phyloP scores from a whole-genome alignment of 2,113 vertebrate genomes.

The Morone chrysops region DNA sequence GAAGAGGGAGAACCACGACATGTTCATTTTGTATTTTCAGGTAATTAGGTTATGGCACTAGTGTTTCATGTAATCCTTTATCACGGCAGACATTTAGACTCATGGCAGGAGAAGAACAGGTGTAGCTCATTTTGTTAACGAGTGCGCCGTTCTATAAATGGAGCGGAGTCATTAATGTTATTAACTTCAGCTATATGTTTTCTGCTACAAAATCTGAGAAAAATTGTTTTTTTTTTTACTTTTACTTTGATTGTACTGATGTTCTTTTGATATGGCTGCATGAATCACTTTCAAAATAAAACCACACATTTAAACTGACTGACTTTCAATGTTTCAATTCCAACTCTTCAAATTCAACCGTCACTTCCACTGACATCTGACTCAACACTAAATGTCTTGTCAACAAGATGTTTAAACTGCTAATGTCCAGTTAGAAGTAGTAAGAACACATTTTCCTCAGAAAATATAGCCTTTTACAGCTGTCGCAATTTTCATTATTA shows the following conservation, averaged over 20 bases:
- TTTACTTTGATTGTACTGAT: not conserved
- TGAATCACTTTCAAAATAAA: not conserved
- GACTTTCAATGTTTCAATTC: too few relatives aligned
- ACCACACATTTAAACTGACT: too few relatives aligned
- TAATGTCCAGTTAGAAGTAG: too few relatives aligned
- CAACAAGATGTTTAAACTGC: too few relatives aligned
- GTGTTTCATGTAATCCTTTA: not conserved
- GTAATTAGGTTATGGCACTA: not conserved
- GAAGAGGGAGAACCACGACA: not conserved
- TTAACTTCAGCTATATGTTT: slow-evolving; percentile 5
- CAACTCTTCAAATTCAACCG: too few relatives aligned
- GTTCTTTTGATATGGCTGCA: not conserved
- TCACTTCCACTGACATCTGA: too few relatives aligned
- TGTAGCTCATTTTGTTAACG: slow-evolving; percentile 3
- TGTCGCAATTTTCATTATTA: not conserved
- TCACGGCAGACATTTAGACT: slow-evolving; percentile 3
- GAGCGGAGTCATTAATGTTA: not conserved
- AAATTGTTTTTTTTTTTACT: not conserved
- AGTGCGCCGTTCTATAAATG: not conserved
- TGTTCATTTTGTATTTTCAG: not conserved
- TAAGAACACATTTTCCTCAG: too few relatives aligned
- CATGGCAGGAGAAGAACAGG: not conserved
- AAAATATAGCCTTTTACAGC: not conserved
- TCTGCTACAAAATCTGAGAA: not conserved
- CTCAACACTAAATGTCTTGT: too few relatives aligned